Evolutionary conservation across 1,140 invertebrate genomes (phyloP).

Genomic region (Octopus bimaculoides): DNA sequence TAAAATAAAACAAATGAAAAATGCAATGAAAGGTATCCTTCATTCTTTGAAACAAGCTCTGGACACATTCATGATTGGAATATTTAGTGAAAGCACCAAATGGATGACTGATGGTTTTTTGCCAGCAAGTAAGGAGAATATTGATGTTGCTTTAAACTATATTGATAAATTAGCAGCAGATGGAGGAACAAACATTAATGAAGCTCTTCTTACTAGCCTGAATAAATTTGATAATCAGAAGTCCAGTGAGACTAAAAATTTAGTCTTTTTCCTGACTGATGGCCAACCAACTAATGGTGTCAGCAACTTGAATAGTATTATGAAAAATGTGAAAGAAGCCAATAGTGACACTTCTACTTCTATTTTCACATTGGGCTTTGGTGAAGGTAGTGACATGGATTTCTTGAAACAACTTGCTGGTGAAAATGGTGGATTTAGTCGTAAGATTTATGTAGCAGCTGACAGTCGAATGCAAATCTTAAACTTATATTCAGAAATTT

Average conservation of each 20-base stretch:
- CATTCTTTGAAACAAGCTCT: not conserved
- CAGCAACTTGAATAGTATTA: not conserved
- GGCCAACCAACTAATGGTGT: not conserved
- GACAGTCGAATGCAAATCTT: not conserved
- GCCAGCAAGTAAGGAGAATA: not conserved
- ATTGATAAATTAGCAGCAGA: not conserved
- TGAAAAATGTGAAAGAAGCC: not conserved
- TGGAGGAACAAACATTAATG: not conserved
- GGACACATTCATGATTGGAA: not conserved
- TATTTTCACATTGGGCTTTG: not conserved
- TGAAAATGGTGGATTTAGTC: conserved; percentile 2
- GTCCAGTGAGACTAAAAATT: not conserved
- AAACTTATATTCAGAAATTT: not conserved
- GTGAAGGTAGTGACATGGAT: not conserved
- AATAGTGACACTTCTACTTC: not conserved
- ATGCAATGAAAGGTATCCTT: not conserved
- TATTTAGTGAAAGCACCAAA: not conserved
- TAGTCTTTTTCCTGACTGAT: not conserved
- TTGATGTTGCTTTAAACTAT: not conserved
- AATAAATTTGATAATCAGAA: not conserved
- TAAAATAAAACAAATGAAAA: not conserved
- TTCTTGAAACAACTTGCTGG: not conserved
- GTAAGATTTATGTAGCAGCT: not conserved
- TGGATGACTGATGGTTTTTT: not conserved
- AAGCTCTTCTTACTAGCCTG: not conserved